Evolutionary conservation across 2,113 vertebrate species (phyloP).

Genomic region (Neodontobutis hainanensis): DNA sequence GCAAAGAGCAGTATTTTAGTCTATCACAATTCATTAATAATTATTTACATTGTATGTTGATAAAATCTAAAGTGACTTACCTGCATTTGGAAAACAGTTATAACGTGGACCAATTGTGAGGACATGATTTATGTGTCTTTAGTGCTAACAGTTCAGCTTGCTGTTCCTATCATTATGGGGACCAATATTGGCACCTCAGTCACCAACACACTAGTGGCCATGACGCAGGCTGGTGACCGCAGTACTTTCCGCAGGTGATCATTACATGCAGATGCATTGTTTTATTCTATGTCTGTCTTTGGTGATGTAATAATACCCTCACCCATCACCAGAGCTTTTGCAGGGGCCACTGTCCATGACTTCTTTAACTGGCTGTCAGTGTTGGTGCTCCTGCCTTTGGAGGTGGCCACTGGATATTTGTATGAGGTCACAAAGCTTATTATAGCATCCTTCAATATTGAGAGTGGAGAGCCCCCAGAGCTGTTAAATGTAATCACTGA

Average conservation of each 20-base stretch:
- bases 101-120: background rate
- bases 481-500: slow-evolving; percentile 95
- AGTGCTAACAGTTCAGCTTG: slow-evolving; percentile 87
- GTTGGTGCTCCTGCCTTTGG: slow-evolving; percentile 87
- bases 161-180: slow-evolving; percentile 96
- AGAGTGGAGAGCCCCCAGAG: slow-evolving; percentile 88
- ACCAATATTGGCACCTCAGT: slow-evolving; percentile 97
- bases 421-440: slow-evolving; percentile 82
- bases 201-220: slow-evolving; percentile 93
- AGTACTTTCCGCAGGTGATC: slow-evolving; percentile 89
- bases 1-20: no score
- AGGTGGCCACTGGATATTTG: slow-evolving; percentile 85
- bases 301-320: background rate
- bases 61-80: no score
- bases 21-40: no score
- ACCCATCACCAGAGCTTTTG: slow-evolving; percentile 86
- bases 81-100: no score
- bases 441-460: slow-evolving; percentile 83
- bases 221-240: slow-evolving; percentile 92
- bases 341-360: slow-evolving; percentile 92
- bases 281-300: no score
- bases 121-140: slow-evolving; percentile 21
- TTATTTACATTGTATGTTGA: no score
- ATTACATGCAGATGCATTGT: background rate
- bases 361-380: slow-evolving; percentile 98